Percentiles rank a stretch among this genome's conserved stretches.
These are phyloP conservation scores for Scomber colias DNA, from an alignment of 2,113 vertebrate species.

Conservation along the genomic window DNA sequence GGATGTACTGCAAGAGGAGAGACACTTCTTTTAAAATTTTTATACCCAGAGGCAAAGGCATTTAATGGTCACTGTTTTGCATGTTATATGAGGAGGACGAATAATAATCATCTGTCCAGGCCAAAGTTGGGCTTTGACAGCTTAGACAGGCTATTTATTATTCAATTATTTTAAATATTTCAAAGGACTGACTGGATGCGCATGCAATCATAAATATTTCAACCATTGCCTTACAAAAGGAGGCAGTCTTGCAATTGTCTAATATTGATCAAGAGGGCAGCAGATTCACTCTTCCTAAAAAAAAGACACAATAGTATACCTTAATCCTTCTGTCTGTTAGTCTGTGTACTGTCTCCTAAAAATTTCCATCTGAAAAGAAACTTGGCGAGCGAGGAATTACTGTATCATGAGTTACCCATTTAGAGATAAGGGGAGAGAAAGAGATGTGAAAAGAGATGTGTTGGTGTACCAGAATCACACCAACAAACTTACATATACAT, in stretches of 20 bases:
- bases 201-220: constrained; percentile 79
- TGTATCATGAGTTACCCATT: constrained; percentile 16
- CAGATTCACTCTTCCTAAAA: constrained; percentile 33
- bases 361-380: constrained; percentile 25
- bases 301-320: not conserved
- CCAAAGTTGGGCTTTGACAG: constrained; percentile 41
- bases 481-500: constrained; percentile 7
- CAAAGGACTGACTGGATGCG: constrained; percentile 72
- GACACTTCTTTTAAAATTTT: constrained; percentile 60
- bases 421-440: not conserved
- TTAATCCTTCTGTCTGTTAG: not conserved
- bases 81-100: constrained; percentile 52
- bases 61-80: constrained; percentile 72
- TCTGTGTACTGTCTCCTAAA: not conserved
- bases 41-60: constrained; percentile 68
- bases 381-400: not conserved
- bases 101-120: constrained; percentile 32
- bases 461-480: not conserved
- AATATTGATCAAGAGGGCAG: constrained; percentile 66
- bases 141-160: constrained; percentile 72
- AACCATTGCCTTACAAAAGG: constrained; percentile 62
- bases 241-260: constrained; percentile 68
- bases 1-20: constrained; percentile 59
- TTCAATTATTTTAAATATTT: constrained; percentile 85
- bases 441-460: not conserved